Evolutionary conservation across 2,888 invertebrate genomes (phyloP).

Genomic region (Eilema caniola): DNA sequence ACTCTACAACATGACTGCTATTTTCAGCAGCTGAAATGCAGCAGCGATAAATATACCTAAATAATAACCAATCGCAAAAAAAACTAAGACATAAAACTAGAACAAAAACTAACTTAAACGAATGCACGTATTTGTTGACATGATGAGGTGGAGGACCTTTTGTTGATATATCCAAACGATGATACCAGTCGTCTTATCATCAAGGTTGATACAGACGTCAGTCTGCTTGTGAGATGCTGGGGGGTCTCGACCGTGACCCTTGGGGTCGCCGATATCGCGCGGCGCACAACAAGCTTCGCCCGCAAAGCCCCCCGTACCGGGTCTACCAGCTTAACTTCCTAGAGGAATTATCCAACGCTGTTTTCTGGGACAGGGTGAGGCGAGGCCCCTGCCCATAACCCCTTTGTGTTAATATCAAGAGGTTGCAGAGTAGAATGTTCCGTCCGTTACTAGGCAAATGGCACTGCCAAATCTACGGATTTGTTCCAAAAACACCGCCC

Average conservation of each 20-base stretch:
- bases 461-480: background rate
- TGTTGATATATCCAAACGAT: background rate
- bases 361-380: background rate
- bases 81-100: background rate
- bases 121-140: background rate
- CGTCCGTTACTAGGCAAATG: background rate
- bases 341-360: background rate
- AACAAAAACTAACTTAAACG: background rate
- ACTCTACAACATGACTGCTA: too few relatives aligned
- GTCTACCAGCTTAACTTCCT: background rate
- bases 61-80: too few relatives aligned
- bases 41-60: too few relatives aligned
- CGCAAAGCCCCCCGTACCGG: background rate
- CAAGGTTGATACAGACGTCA: background rate
- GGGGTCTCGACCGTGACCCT: conserved; percentile 1
- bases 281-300: background rate
- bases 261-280: background rate
- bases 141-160: background rate
- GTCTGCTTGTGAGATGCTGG: background rate
- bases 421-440: background rate
- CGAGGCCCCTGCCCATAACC: too few relatives aligned
- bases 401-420: background rate
- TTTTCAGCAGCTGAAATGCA: too few relatives aligned
- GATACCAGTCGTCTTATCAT: background rate
- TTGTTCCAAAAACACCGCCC: background rate